phyloP scores from a whole-genome alignment of 2,888 invertebrate genomes.

The Hyles lineata region DNA sequence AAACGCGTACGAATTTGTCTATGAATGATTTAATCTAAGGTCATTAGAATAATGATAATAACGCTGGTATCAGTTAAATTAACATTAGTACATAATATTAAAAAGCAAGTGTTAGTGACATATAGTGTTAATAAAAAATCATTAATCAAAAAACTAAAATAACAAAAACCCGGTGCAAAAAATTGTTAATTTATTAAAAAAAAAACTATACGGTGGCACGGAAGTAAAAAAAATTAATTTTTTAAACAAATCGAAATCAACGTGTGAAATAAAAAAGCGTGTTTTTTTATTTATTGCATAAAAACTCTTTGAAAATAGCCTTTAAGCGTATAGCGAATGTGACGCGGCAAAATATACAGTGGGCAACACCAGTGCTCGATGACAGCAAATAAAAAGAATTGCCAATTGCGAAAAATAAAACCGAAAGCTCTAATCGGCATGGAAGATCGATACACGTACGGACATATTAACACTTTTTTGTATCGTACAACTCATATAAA shows the following conservation, averaged over 20 bases:
- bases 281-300: not conserved
- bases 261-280: slow-evolving; percentile 3
- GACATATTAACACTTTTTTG: not conserved
- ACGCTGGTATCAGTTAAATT: not conserved
- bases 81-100: not conserved
- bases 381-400: slow-evolving; percentile 23
- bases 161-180: slow-evolving; percentile 7
- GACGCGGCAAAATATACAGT: slow-evolving; percentile 24
- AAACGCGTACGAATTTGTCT: too few relatives aligned
- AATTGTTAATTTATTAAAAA: slow-evolving; percentile 8
- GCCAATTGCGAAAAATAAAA: slow-evolving; percentile 27
- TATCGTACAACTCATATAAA: not conserved
- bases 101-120: slow-evolving; percentile 22
- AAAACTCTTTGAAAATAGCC: slow-evolving; percentile 1
- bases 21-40: too few relatives aligned
- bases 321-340: slow-evolving; percentile 21
- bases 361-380: slow-evolving; percentile 26
- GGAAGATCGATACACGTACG: slow-evolving; percentile 29
- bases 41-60: too few relatives aligned
- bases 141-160: not conserved
- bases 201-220: slow-evolving; percentile 25
- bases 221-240: not conserved
- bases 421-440: slow-evolving; percentile 16
- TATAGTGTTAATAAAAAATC: slow-evolving; percentile 1
- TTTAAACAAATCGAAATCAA: slow-evolving; percentile 13